Conservation (phyloP, 2,113 vertebrate species). For the Labeo rohita region DNA sequence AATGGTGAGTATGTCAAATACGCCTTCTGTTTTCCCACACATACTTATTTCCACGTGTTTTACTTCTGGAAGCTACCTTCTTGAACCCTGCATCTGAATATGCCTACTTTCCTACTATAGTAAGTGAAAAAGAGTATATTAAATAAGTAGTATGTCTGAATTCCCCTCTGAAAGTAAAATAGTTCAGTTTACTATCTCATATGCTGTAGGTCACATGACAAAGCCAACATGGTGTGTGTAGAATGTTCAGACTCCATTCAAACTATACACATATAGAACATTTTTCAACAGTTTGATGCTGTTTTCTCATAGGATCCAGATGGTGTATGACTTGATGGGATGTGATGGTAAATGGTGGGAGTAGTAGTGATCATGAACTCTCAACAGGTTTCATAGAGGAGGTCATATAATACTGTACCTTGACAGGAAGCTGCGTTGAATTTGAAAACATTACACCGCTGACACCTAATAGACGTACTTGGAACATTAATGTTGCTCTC, state of each 20-base stretch:
- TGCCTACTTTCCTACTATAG: neutral
- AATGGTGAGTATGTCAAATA: conserved; percentile 70
- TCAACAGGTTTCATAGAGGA: neutral
- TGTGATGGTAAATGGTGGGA: neutral
- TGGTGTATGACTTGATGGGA: neutral
- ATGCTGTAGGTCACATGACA: neutral
- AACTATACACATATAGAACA: neutral
- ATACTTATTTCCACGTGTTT: neutral
- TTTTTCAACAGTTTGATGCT: neutral
- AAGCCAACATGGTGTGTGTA: neutral
- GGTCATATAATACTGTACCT: neutral
- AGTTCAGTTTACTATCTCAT: no score
- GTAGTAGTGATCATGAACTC: neutral
- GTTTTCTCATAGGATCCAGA: neutral
- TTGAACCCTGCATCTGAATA: neutral
- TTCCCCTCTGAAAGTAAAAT: no score
- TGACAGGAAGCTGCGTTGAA: neutral
- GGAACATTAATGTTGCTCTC: neutral
- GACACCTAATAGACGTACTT: neutral
- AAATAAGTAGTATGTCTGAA: no score
- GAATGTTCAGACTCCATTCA: neutral
- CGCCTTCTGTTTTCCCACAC: neutral
- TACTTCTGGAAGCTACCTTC: neutral
- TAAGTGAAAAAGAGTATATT: neutral
- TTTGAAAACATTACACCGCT: neutral